phyloP scores from a whole-genome alignment of 1,140 invertebrate genomes.

The Gryllus bimaculatus region DNA sequence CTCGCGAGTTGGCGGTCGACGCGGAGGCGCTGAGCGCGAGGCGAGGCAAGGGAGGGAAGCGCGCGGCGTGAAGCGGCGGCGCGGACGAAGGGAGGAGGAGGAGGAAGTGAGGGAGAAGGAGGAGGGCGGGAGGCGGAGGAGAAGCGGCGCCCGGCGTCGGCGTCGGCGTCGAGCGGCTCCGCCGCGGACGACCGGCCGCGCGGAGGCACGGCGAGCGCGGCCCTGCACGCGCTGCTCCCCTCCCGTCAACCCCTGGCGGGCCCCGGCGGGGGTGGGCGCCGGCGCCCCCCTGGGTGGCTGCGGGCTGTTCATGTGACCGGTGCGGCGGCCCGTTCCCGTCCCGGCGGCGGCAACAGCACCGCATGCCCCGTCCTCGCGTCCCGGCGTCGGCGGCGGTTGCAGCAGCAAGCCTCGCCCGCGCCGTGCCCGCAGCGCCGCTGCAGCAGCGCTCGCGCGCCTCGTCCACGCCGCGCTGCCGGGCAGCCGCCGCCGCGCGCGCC shows the following conservation, averaged over 20 bases:
- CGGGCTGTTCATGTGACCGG: not conserved
- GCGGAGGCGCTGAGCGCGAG: no score
- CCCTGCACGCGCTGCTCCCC: not conserved
- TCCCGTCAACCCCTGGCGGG: not conserved
- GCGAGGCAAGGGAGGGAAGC: no score
- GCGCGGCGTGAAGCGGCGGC: no score
- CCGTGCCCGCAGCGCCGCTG: no score
- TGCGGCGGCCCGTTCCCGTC: not conserved
- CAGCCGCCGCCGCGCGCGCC: no score
- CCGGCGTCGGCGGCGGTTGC: not conserved
- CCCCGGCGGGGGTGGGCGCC: not conserved
- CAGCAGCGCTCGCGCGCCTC: not conserved
- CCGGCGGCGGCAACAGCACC: not conserved
- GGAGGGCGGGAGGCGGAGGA: no score
- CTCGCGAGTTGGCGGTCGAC: not conserved
- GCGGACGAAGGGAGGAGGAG: not conserved
- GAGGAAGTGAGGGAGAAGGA: not conserved
- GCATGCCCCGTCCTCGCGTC: not conserved
- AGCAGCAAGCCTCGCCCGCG: not conserved
- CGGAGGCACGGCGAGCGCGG: not conserved
- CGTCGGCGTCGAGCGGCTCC: no score
- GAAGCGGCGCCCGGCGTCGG: no score
- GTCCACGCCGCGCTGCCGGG: no score
- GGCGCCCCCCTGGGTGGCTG: not conserved
- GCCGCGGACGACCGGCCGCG: no score